phyloP scores from a whole-genome alignment of 2,888 invertebrate species.

The Cryptus armator region DNA sequence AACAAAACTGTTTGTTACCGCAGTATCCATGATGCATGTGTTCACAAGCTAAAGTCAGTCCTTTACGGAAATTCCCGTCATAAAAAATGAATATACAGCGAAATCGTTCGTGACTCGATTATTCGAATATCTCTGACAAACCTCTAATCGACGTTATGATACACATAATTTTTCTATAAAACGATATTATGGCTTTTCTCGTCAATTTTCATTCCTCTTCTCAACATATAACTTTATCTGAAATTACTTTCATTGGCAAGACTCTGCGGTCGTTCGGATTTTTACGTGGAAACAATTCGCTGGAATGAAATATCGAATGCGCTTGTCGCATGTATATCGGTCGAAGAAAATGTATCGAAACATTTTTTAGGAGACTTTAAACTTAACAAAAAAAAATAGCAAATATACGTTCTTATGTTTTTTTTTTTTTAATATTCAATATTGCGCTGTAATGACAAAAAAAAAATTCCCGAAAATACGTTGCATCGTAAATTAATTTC shows the following conservation, averaged over 20 bases:
- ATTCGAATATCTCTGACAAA: not conserved
- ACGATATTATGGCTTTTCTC: too few relatives aligned
- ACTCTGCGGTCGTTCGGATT: not conserved
- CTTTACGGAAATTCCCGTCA: not conserved
- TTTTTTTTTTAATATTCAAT: too few relatives aligned
- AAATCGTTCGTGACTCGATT: not conserved
- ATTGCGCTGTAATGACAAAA: too few relatives aligned
- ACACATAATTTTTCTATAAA: not conserved
- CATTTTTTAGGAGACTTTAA: too few relatives aligned
- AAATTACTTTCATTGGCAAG: not conserved
- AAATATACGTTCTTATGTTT: too few relatives aligned
- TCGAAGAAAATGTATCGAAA: too few relatives aligned
- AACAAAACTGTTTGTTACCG: slow-evolving; percentile 68
- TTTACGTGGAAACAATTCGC: not conserved
- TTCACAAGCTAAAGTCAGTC: not conserved
- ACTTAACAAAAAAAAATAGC: too few relatives aligned
- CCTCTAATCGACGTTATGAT: not conserved
- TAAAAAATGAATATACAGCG: not conserved
- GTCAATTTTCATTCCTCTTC: not conserved
- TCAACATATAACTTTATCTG: not conserved
- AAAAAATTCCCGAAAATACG: too few relatives aligned
- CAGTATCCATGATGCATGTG: slow-evolving; percentile 8
- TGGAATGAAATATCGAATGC: too few relatives aligned
- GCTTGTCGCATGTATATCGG: too few relatives aligned
- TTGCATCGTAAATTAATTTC: too few relatives aligned